Percentiles rank a stretch among this genome's conserved stretches.
Conservation (phyloP, 2,113 vertebrate species). For the Hyla sarda region DNA sequence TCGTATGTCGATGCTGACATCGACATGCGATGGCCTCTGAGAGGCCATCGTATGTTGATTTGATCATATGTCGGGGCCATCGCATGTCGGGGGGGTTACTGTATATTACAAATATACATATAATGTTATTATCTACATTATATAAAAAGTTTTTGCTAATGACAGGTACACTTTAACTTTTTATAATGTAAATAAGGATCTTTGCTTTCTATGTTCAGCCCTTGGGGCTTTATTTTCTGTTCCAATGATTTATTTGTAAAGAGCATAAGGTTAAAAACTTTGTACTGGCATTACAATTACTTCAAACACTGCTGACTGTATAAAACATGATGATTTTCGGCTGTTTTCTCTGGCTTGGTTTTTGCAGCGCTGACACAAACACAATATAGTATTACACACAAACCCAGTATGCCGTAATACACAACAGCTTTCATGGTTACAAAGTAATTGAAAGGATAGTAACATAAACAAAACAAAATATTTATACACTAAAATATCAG, state of each 20-base stretch:
- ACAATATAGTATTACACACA: slow-evolving; percentile 18
- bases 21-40: too few relatives aligned
- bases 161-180: too few relatives aligned
- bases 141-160: too few relatives aligned
- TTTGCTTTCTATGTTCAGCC: too few relatives aligned
- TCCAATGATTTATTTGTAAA: not conserved
- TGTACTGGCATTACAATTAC: slow-evolving; percentile 3
- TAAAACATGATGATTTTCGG: slow-evolving; percentile 21
- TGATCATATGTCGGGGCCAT: too few relatives aligned
- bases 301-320: slow-evolving; percentile 4
- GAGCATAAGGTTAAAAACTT: not conserved
- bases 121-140: too few relatives aligned
- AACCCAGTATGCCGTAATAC: slow-evolving; percentile 16
- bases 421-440: slow-evolving; percentile 12
- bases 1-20: too few relatives aligned
- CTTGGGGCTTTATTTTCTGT: not conserved
- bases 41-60: too few relatives aligned
- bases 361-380: slow-evolving; percentile 12
- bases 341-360: slow-evolving; percentile 12
- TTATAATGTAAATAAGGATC: too few relatives aligned
- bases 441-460: slow-evolving; percentile 22
- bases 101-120: too few relatives aligned
- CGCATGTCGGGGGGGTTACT: too few relatives aligned
- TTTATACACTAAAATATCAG: not conserved
- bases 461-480: slow-evolving; percentile 33